A percentile compares a stretch with the other conserved stretches of the same genome.
Conservation (phyloP, 2,113 vertebrate species). For the Sakesphorus luctuosus region DNA sequence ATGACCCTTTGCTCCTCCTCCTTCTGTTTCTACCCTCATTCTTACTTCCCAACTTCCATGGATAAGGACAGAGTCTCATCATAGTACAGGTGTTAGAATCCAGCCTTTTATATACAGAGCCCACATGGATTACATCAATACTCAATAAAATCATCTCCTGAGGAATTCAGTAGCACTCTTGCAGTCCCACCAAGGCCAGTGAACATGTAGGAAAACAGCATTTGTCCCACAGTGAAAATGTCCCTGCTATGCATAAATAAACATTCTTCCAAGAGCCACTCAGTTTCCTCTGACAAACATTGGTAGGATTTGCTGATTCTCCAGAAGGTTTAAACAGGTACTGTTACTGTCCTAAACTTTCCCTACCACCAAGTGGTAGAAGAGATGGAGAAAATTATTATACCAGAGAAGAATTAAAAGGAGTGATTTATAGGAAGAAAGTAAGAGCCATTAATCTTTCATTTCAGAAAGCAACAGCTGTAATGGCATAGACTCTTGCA, state of each 20-base stretch:
- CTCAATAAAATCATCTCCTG: not conserved
- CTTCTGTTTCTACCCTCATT: not conserved
- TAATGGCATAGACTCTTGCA: not conserved
- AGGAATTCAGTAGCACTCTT: not conserved
- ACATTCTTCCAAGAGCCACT: not conserved
- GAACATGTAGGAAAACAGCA: not conserved
- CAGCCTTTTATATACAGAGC: not conserved
- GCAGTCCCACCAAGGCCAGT: not conserved
- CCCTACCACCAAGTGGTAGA: not conserved
- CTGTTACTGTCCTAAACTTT: not conserved
- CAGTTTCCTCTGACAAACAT: not conserved
- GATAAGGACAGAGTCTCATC: not conserved
- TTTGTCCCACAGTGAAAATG: not conserved
- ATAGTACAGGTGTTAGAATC: not conserved
- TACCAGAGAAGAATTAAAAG: not conserved
- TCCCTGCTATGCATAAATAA: not conserved
- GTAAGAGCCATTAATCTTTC: not conserved
- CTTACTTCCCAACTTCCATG: not conserved
- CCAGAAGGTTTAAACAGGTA: not conserved
- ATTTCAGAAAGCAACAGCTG: not conserved
- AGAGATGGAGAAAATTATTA: not conserved
- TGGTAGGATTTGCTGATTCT: not conserved
- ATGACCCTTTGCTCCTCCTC: not conserved
- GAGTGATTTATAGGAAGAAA: not conserved
- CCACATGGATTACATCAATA: not conserved